phyloP scores from a whole-genome alignment of 2,113 vertebrate genomes.

The Brachirus orientalis region DNA sequence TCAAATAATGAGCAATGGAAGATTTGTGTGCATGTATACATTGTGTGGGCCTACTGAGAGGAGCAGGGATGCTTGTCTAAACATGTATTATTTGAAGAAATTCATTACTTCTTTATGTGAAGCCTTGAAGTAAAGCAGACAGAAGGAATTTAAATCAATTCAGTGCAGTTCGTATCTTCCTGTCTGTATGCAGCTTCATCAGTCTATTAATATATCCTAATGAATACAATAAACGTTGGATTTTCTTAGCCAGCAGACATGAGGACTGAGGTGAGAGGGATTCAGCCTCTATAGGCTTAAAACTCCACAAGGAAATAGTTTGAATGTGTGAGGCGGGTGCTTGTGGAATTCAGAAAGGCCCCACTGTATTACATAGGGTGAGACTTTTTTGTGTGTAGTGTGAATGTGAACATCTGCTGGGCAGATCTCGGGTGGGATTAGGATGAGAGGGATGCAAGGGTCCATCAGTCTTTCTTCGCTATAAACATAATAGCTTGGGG shows the following conservation, averaged over 20 bases:
- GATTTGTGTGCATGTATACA: constrained; percentile 8
- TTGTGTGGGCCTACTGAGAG: neutral
- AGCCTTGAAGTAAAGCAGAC: neutral
- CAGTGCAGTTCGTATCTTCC: neutral
- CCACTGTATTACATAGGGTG: constrained; percentile 4
- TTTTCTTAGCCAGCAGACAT: constrained; percentile 27
- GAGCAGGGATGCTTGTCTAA: constrained; percentile 30
- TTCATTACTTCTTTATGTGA: constrained; percentile 2
- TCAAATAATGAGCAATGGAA: constrained; percentile 37
- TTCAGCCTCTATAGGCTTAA: constrained; percentile 21
- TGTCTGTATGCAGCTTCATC: constrained; percentile 17
- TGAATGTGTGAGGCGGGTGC: constrained; percentile 56
- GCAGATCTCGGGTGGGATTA: constrained; percentile 37
- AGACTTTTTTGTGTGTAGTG: constrained; percentile 20
- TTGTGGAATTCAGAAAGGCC: constrained; percentile 52
- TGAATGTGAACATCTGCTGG: constrained; percentile 43
- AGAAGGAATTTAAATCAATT: constrained; percentile 9
- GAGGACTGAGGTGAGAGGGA: constrained; percentile 31
- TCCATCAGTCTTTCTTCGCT: constrained; percentile 16
- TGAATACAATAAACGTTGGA: constrained; percentile 35
- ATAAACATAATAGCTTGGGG: constrained; percentile 11
- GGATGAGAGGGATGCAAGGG: constrained; percentile 13
- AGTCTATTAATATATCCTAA: constrained; percentile 21
- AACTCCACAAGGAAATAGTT: constrained; percentile 59
- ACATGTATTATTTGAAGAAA: constrained; percentile 28